These are phyloP conservation scores for Sarcophaga rosellei DNA, from an alignment of 2,888 invertebrate genomes.

Conservation along the genomic window DNA sequence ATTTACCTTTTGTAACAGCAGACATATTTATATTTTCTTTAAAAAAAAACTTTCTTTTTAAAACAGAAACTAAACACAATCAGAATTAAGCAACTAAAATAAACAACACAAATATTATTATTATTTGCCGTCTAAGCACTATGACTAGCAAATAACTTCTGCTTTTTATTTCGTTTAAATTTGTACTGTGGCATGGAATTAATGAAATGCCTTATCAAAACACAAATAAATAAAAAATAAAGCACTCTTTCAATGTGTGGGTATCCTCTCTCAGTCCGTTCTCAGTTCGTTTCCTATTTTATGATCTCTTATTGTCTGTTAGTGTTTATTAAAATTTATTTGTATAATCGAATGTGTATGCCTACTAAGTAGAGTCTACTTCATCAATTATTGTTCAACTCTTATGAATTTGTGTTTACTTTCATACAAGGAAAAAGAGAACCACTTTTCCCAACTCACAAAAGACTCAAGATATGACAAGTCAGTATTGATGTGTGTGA, in stretches of 20 bases:
- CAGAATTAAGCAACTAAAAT: not conserved
- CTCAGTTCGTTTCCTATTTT: no score
- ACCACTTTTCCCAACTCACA: no score
- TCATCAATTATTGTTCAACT: no score
- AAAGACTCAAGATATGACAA: no score
- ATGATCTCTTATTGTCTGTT: no score
- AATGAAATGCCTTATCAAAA: conserved; percentile 23
- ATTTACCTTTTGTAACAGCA: conserved; percentile 77
- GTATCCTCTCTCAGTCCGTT: not conserved
- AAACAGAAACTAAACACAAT: conserved; percentile 1
- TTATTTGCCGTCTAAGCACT: conserved; percentile 20
- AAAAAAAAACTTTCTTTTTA: conserved; percentile 9
- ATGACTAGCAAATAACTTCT: conserved; percentile 37
- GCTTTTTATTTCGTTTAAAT: conserved; percentile 11
- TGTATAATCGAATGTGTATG: no score
- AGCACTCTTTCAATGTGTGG: not conserved
- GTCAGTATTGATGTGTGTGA: no score
- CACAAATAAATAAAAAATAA: not conserved
- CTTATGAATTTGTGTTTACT: no score
- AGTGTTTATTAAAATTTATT: no score
- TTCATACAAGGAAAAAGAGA: no score
- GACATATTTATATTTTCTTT: conserved; percentile 73
- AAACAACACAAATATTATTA: not conserved
- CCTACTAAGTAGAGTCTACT: no score
- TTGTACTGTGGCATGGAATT: not conserved